Conservation (phyloP, 2,888 invertebrate species). For the Ochropleura leucogaster region DNA sequence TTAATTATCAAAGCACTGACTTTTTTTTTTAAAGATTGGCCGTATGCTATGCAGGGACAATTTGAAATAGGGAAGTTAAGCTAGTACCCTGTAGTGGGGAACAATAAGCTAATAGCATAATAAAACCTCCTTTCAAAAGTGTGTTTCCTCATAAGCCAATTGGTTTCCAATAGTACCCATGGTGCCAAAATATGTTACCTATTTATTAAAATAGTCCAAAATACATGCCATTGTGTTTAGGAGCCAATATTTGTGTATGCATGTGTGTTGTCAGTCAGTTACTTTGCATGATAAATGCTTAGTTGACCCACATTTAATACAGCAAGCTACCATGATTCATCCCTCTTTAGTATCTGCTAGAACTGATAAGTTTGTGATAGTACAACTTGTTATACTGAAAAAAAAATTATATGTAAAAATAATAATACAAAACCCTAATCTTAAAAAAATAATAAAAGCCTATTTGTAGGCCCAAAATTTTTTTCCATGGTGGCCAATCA, state of each 20-base stretch:
- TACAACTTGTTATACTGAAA: neutral
- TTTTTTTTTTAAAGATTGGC: neutral
- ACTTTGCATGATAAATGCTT: constrained; percentile 5
- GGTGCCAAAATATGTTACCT: neutral
- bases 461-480: neutral
- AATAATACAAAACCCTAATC: no score
- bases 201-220: neutral
- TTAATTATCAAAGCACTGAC: neutral
- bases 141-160: neutral
- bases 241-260: constrained; percentile 24
- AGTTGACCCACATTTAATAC: constrained; percentile 7
- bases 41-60: neutral
- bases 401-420: neutral
- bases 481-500: neutral
- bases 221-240: constrained; percentile 13
- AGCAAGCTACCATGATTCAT: constrained; percentile 16
- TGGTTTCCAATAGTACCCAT: neutral
- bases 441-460: neutral
- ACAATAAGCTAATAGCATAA: neutral
- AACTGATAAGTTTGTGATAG: constrained; percentile 3
- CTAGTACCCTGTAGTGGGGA: neutral
- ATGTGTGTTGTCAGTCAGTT: constrained; percentile 18
- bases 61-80: neutral
- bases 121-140: neutral
- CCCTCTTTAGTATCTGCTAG: neutral